Percentiles rank a stretch among this genome's conserved stretches.
Evolutionary conservation across 2,888 invertebrate genomes (phyloP).

Genomic region (Amphipyra tragopoginis): DNA sequence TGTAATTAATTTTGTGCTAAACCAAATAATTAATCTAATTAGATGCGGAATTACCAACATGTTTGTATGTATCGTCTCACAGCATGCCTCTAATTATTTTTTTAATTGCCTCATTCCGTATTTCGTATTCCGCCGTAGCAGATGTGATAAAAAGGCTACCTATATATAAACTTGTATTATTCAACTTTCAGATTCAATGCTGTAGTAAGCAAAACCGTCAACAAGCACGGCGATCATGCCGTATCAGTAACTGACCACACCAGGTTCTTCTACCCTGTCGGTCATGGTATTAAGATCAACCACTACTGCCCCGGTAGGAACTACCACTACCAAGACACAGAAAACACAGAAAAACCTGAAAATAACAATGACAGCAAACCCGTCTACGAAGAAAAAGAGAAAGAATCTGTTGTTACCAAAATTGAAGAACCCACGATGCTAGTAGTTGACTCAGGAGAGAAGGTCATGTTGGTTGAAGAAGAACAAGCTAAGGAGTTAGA

Average conservation of each 20-base stretch:
- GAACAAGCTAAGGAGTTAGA: conserved; percentile 52
- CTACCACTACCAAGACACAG: conserved; percentile 60
- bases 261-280: conserved; percentile 76
- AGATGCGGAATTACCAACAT: conserved; percentile 2
- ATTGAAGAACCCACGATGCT: conserved; percentile 55
- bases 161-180: background rate
- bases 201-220: conserved; percentile 86
- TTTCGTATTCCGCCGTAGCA: too few relatives aligned
- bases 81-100: background rate
- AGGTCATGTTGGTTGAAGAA: conserved; percentile 61
- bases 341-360: conserved; percentile 44
- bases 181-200: conserved; percentile 87
- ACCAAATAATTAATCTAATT: conserved; percentile 14
- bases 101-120: background rate
- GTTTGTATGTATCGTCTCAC: background rate
- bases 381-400: conserved; percentile 65
- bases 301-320: conserved; percentile 80
- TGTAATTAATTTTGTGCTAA: conserved; percentile 8
- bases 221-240: conserved; percentile 82
- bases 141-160: background rate
- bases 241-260: conserved; percentile 78
- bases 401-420: conserved; percentile 6
- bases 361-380: conserved; percentile 63
- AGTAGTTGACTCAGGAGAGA: conserved; percentile 57
- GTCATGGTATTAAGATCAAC: conserved; percentile 80